A percentile compares a stretch with the other conserved stretches of the same genome.
Conservation (phyloP, 2,888 invertebrate genomes). For the Flexamia atlantica region DNA sequence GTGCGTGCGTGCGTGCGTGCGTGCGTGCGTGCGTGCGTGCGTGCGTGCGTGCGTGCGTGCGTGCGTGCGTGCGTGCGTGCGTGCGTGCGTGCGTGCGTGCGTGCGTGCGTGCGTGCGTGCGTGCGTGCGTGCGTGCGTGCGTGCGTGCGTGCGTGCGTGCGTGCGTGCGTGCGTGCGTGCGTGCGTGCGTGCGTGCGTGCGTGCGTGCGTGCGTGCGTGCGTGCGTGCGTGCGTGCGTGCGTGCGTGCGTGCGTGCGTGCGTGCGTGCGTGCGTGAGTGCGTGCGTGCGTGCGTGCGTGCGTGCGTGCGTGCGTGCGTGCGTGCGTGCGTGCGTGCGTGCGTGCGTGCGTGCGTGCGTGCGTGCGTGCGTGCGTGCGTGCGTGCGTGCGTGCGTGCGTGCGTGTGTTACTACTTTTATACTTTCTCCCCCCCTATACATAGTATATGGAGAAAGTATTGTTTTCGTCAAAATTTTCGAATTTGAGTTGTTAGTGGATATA, state of each 20-base stretch:
- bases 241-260: slow-evolving; percentile 50
- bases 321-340: slow-evolving; percentile 26
- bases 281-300: slow-evolving; percentile 52
- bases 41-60: slow-evolving; percentile 47
- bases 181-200: slow-evolving; percentile 49
- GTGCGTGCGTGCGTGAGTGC: slow-evolving; percentile 51
- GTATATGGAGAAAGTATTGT: too few relatives aligned
- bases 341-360: slow-evolving; percentile 35
- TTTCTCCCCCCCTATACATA: too few relatives aligned
- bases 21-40: slow-evolving; percentile 44
- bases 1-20: slow-evolving; percentile 45
- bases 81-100: slow-evolving; percentile 42
- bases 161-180: slow-evolving; percentile 49
- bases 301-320: slow-evolving; percentile 45
- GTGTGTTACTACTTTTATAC: too few relatives aligned
- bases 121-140: slow-evolving; percentile 39
- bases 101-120: slow-evolving; percentile 42
- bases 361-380: slow-evolving; percentile 49
- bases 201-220: slow-evolving; percentile 51
- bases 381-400: slow-evolving; percentile 19
- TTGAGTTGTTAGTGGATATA: too few relatives aligned
- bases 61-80: slow-evolving; percentile 38
- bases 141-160: slow-evolving; percentile 47
- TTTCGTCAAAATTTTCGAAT: too few relatives aligned
- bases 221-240: slow-evolving; percentile 45